A percentile compares a stretch with the other conserved stretches of the same genome.
These are phyloP conservation scores for Scatophagus argus DNA, from an alignment of 2,113 vertebrate species.

Conservation along the genomic window DNA sequence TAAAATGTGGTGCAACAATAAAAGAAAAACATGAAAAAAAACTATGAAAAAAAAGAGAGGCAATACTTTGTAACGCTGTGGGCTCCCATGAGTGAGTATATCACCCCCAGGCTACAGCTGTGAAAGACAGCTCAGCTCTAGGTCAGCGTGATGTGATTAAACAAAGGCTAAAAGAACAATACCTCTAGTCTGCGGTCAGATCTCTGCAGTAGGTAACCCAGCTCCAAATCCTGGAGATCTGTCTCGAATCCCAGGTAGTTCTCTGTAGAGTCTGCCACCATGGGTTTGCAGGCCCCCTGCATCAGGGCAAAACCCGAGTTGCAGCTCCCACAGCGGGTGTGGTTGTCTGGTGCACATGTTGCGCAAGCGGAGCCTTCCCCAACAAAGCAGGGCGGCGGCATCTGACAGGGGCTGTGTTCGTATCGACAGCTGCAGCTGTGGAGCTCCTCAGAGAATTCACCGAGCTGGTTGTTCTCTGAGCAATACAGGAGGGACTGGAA, in stretches of 20 bases:
- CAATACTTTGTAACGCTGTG: slow-evolving; percentile 18
- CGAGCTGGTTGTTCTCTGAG: slow-evolving; percentile 95
- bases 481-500: slow-evolving; percentile 97
- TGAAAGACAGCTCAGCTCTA: slow-evolving; percentile 32
- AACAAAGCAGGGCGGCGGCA: slow-evolving; percentile 87
- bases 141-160: slow-evolving; percentile 28
- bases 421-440: slow-evolving; percentile 93
- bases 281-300: slow-evolving; percentile 92
- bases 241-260: slow-evolving; percentile 98
- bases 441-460: slow-evolving; percentile 93
- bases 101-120: slow-evolving; percentile 22
- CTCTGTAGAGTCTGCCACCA: slow-evolving; percentile 95
- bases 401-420: slow-evolving; percentile 90
- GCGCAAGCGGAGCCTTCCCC: slow-evolving; percentile 89
- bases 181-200: slow-evolving; percentile 91
- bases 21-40: neutral
- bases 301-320: slow-evolving; percentile 90
- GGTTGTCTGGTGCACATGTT: slow-evolving; percentile 91
- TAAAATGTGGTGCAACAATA: neutral
- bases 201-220: slow-evolving; percentile 93
- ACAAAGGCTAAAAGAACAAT: slow-evolving; percentile 47
- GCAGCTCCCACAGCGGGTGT: slow-evolving; percentile 94
- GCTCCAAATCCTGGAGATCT: slow-evolving; percentile 95
- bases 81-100: slow-evolving; percentile 18
- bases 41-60: slow-evolving; percentile 16